phyloP scores from a whole-genome alignment of 2,797 vertebrate genomes.

The Sus cebifrons region DNA sequence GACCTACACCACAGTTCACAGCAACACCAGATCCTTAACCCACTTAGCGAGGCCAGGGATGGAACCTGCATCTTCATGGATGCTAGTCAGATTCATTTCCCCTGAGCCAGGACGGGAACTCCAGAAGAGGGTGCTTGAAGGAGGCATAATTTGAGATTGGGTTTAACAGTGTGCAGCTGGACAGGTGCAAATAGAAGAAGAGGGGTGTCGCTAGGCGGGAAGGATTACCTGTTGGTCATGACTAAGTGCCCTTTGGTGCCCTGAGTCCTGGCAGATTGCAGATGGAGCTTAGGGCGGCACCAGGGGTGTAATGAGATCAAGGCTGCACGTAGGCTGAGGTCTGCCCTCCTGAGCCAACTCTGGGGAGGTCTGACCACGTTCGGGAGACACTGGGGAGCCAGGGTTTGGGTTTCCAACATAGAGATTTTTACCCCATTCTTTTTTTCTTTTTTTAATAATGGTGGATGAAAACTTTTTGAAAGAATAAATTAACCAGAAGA shows the following conservation, averaged over 20 bases:
- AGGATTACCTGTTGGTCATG: fast-evolving
- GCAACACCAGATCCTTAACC: too few species aligned
- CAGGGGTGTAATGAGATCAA: not conserved
- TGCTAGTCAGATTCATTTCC: too few species aligned
- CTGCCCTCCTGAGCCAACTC: not conserved
- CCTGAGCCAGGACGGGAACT: too few species aligned
- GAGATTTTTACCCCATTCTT: not conserved
- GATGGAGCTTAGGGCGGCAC: not conserved
- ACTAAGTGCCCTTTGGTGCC: fast-evolving
- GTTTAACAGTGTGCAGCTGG: not conserved
- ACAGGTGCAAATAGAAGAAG: not conserved
- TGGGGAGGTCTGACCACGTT: not conserved
- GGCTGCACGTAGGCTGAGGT: not conserved
- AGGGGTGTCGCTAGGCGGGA: not conserved
- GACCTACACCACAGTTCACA: too few species aligned
- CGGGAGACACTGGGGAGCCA: not conserved
- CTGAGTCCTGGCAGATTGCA: fast-evolving
- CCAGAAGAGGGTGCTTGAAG: too few species aligned
- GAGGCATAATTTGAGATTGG: not conserved
- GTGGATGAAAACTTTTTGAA: not conserved
- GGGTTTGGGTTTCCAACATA: not conserved
- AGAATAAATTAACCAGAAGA: not conserved
- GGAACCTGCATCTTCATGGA: too few species aligned
- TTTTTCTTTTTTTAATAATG: not conserved
- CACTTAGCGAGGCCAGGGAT: too few species aligned